Evolutionary conservation across 2,113 vertebrate species (phyloP), one percentile per base, ranked within the genome.

Genomic region (Neotragus pygmaeus): DNA sequence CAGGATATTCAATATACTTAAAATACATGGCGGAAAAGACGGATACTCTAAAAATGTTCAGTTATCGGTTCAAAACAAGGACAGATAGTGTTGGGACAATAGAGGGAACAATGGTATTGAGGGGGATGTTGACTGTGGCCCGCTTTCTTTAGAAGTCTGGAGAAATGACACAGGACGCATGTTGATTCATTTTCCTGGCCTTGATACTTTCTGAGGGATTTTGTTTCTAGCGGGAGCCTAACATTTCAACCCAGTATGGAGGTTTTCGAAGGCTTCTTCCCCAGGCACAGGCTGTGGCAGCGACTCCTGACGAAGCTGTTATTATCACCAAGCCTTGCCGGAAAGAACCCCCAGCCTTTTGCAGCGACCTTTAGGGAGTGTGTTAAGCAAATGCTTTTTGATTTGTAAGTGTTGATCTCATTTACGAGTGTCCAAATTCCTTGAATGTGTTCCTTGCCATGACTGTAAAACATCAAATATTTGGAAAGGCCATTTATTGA

Each of bases 401-500:
- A 97, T 96, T 82, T 95, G 55, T 86, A 96, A 94, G 94, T 96
- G 96, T 78, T 97, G 96, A 96, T 97, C 94, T 98, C 97, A 97
- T 98, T 98, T 96, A 97, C 66, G 94, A 97, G 92, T 94, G 51
- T 91, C 88, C 92, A 96, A 82, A 96, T 97, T 97, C 98, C 53
- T 97, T 92, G 81, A 96, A 49, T 94, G 81, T 97, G 95, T 95
- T 97, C 66, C 75, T 93, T 93, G 91, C 94, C 45, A 49, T 98
- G 81, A 86, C 95, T 95, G 96, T 97, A 97, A 98, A 98, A 98
- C 97, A 96, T 98, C 94, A 98, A 97, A 94, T 97, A 85, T 97
- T 96, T 97, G 97, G 94, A 96, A 95, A 78, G 81, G 30, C n/a
- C 23, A 27, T 93, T 97, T 94, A 96, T 93, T 88, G 60, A 93